Conservation (phyloP, 1,140 invertebrate species). For the Galleria mellonella region DNA sequence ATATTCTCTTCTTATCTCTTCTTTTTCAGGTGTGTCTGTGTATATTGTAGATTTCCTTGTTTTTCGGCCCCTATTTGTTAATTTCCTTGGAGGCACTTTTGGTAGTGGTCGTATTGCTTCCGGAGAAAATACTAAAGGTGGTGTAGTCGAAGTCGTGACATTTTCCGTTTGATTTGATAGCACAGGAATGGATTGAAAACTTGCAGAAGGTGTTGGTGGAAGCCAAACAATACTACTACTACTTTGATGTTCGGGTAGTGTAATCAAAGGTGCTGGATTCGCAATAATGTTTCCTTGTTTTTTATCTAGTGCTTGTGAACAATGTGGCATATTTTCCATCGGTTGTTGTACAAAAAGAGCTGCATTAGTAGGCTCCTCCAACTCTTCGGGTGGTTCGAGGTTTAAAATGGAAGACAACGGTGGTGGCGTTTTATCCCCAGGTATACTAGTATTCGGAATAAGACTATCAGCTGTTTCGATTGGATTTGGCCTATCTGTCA, state of each 20-base stretch:
- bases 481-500: constrained; percentile 45
- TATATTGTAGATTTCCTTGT: constrained; percentile 30
- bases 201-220: not conserved
- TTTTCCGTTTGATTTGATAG: too few species aligned
- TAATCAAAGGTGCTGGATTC: not conserved
- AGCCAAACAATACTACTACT: not conserved
- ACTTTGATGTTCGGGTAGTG: not conserved
- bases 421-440: not conserved
- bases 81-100: constrained; percentile 20
- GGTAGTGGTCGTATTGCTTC: constrained; percentile 11
- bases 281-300: not conserved
- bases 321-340: constrained; percentile 1
- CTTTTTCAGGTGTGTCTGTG: constrained; percentile 27
- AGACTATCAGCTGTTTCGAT: not conserved
- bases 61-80: constrained; percentile 15
- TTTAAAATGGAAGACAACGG: not conserved
- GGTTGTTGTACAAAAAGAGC: constrained; percentile 1
- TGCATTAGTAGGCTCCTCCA: too few species aligned
- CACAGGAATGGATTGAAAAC: constrained; percentile 1
- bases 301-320: not conserved
- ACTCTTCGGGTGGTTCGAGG: not conserved
- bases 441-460: constrained; percentile 1
- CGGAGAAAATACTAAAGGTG: constrained; percentile 3
- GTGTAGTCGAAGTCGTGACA: not conserved
- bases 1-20: constrained; percentile 13